Percentiles rank a stretch among this genome's conserved stretches.
Conservation (phyloP, 2,797 vertebrate genomes). For the Syngnathus acus region DNA sequence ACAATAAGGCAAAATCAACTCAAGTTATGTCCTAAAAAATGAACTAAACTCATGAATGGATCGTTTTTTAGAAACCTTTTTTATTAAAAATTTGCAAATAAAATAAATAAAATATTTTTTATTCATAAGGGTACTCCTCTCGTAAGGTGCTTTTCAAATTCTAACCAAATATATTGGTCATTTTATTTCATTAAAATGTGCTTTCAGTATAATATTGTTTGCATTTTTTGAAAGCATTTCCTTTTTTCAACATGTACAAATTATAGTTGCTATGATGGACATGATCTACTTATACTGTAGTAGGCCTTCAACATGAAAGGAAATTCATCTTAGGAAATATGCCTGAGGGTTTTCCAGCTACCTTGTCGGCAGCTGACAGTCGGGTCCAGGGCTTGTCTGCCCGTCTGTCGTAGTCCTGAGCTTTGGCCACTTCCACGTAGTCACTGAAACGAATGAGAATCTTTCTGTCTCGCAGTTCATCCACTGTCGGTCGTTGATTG, state of each 20-base stretch:
- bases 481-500: constrained; percentile 94
- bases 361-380: constrained; percentile 95
- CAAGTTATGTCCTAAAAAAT: too few relatives aligned
- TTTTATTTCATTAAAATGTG: background rate
- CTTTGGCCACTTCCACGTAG: constrained; percentile 98
- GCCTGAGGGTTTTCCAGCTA: constrained; percentile 34
- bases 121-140: too few relatives aligned
- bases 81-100: too few relatives aligned
- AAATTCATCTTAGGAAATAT: too few relatives aligned
- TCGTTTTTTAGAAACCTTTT: too few relatives aligned
- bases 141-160: background rate
- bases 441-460: constrained; percentile 98
- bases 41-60: too few relatives aligned
- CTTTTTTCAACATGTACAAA: too few relatives aligned
- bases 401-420: constrained; percentile 95
- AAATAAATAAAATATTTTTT: too few relatives aligned
- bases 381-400: constrained; percentile 97
- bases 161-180: background rate
- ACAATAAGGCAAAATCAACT: background rate
- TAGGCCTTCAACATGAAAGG: too few relatives aligned
- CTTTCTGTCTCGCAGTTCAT: constrained; percentile 93
- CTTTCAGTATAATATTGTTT: background rate
- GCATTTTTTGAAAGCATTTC: too few relatives aligned
- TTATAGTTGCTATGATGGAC: too few relatives aligned
- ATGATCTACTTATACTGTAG: too few relatives aligned